Conservation (phyloP, 1,140 invertebrate genomes). For the Ostrea denselamellosa region DNA sequence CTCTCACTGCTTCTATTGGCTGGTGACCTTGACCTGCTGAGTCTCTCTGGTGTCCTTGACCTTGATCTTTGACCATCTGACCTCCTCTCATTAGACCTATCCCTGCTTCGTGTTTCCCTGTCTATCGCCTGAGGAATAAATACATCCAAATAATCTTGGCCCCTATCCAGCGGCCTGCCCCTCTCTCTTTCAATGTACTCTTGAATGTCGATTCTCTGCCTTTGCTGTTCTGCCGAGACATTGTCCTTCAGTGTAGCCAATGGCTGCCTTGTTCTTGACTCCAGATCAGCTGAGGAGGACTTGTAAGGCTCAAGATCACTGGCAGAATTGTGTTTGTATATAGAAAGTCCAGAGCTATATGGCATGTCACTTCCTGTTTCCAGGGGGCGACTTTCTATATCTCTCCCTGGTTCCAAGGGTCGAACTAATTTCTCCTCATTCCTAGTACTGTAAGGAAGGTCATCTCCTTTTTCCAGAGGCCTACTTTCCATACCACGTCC, state of each 20-base stretch:
- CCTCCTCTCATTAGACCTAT: background rate
- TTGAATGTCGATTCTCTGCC: background rate
- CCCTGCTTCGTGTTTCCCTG: background rate
- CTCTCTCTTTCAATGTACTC: background rate
- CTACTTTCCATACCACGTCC: background rate
- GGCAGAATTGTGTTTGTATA: background rate
- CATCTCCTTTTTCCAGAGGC: slow-evolving; percentile 7
- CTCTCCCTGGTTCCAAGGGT: background rate
- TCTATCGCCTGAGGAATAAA: slow-evolving; percentile 14
- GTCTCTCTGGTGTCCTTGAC: slow-evolving; percentile 21
- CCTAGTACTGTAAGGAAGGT: background rate
- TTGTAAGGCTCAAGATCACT: background rate
- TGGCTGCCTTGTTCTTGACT: background rate
- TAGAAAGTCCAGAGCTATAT: background rate
- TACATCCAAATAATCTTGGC: slow-evolving; percentile 43
- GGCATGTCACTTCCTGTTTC: background rate
- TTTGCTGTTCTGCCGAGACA: background rate
- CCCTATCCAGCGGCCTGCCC: slow-evolving; percentile 44
- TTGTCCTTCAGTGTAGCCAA: background rate
- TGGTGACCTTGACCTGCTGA: slow-evolving; percentile 43
- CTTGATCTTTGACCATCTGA: slow-evolving; percentile 38
- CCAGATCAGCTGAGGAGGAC: background rate
- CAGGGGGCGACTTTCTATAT: background rate
- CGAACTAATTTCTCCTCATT: background rate
- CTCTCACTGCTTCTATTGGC: slow-evolving; percentile 16